Evolutionary conservation across 2,888 invertebrate species (phyloP), one percentile per base, ranked within the genome.

Genomic region (Ophioninae sp.): DNA sequence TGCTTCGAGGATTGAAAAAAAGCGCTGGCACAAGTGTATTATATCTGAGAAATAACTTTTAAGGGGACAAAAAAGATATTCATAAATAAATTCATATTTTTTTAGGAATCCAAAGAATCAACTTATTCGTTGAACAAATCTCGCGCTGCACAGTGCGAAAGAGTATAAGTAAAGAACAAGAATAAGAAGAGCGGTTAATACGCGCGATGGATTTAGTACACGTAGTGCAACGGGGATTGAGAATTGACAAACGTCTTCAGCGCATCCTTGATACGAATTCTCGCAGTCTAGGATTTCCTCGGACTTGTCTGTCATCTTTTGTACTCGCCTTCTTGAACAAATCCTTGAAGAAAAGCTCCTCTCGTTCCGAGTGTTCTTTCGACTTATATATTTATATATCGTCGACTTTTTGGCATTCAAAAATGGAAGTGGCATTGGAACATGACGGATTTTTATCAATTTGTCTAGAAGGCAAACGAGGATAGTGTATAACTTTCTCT

Each of bases 171-270:
- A 70, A 56, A 65, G 21, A 5, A 50, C n/a, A n/a, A n/a, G 8
- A 50, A 10, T 7, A 23, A 50, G 41, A 57, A 56, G 56, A 70
- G 82, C 68, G 73, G 76, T 81, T 85, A 85, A 85, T 84, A 82
- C 82, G 78, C 84, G 84, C 80, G 84, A 81, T 73, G 80, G n/a
- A 79, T 77, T 72, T 64, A 41, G 30, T 79, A 73, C 67, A 10
- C 61, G 59, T 61, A 7, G 59, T 64, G 65, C 41, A 59, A 30
- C 37, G 79, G 57, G 20, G 8, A 61, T 7, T 21, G 13, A 59
- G 57, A 39, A 65, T 67, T 56, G 13, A 21, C 67, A 44, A 79
- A 56, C 79, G 65, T 50, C 68, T 77, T 68, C 61, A 80, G 74
- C 73, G 20, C 37, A 80, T 83, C 20, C 73, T 74, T 41, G 69